Evolutionary conservation across 2,797 vertebrate genomes (phyloP).

Genomic region (Mionectes olivaceus): DNA sequence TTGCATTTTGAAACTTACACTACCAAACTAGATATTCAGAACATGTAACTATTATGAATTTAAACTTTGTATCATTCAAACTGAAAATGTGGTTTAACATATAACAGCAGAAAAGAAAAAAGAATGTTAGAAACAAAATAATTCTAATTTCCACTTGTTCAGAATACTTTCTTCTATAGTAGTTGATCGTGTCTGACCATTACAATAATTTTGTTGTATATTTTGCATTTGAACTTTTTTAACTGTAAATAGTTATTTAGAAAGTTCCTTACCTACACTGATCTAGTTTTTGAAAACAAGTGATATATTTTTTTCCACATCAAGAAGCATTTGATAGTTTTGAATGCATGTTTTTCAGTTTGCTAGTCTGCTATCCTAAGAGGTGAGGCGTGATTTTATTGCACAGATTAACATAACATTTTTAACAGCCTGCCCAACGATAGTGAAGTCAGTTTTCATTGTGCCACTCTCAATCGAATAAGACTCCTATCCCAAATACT

Average conservation of each 20-base stretch:
- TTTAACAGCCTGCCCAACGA: fast-evolving
- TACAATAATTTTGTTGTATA: background rate
- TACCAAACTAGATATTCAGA: background rate
- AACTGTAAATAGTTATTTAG: background rate
- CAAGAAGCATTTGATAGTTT: background rate
- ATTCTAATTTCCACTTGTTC: background rate
- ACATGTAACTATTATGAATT: background rate
- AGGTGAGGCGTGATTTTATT: background rate
- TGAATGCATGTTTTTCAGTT: background rate
- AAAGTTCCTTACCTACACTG: background rate
- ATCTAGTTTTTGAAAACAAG: background rate
- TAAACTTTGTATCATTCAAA: background rate
- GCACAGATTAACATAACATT: background rate
- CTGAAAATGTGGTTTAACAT: background rate
- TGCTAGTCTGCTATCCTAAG: background rate
- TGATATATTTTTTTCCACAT: background rate
- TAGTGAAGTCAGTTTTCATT: background rate
- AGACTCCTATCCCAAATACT: background rate
- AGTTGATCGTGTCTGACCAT: background rate
- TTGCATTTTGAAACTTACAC: background rate
- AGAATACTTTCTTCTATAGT: background rate
- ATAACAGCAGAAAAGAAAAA: background rate
- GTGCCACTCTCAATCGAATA: fast-evolving
- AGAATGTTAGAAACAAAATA: background rate
- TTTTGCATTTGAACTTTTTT: background rate